Base-by-base conservation (phyloP, 2,113 vertebrate species). In the Melanerpes aurifrons region DNA sequence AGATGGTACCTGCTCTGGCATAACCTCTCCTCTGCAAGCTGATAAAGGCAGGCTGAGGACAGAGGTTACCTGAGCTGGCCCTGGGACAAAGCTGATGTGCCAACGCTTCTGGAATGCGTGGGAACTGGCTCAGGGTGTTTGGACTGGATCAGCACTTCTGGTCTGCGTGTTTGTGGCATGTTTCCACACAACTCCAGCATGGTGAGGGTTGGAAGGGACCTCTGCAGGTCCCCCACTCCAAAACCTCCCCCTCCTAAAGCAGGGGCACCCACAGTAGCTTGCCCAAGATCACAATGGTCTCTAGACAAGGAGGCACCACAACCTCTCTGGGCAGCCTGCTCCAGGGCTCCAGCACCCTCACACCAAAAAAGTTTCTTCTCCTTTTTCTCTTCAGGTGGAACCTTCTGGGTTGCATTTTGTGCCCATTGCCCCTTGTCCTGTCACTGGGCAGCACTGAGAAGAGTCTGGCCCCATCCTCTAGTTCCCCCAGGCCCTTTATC, bases 41-140 rank as follows among this genome's bases (percentile, higher is more conserved):
- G 59, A 63, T 68, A 18, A 29, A 6, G 37, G 45, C 2, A 2
- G 73, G 63, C 58, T 37, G 78, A 57, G 86, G 74, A 53, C 92
- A 94, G 84, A n/a, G 92, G 81, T 84, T 80, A 56, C 74, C 78
- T 69, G 87, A 29, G 48, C 58, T 74, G 92, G 90, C 54, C 9
- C 17, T 40, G 5, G 92, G 87, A 15, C 62, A 75, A 17, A 47
- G 87, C 8, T 43, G 64, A 25, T 28, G 85, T 82, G 90, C 82
- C 90, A 85, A 0, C 1, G 0, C 71, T 31, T 2, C 45, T 56
- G 85, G 67, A 75, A 89, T 43, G 74, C 32, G 82, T 87, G 59
- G 68, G 82, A 43, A 7, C 71, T 32, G 87, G 66, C 73, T 80
- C 29, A 0, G 84, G 89, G 70, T 13, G 20, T 53, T 87, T 12